phyloP scores from a whole-genome alignment of 2,797 vertebrate genomes.

The Ctenochaetus hawaiiensis region DNA sequence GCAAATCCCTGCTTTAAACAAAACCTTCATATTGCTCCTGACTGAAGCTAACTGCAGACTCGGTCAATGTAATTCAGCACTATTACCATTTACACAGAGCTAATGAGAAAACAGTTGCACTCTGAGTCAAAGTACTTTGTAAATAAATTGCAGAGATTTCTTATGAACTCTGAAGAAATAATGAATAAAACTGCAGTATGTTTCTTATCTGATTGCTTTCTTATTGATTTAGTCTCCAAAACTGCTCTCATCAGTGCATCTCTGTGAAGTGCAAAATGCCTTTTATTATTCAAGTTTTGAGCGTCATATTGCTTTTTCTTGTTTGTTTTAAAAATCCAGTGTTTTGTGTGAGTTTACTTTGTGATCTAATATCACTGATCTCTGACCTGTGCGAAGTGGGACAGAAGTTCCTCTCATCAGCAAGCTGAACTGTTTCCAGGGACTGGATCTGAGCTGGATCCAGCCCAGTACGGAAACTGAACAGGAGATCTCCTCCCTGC shows the following conservation, averaged over 20 bases:
- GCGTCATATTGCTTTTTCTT: slow-evolving; percentile 21
- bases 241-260: slow-evolving; percentile 18
- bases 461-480: slow-evolving; percentile 8
- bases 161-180: slow-evolving; percentile 31
- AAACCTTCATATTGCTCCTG: neutral
- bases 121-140: neutral
- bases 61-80: slow-evolving; percentile 17
- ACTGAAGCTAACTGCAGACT: slow-evolving; percentile 5
- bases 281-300: slow-evolving; percentile 30
- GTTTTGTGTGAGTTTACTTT: slow-evolving; percentile 17
- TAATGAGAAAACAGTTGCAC: slow-evolving; percentile 12
- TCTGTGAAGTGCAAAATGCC: slow-evolving; percentile 42
- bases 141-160: slow-evolving; percentile 27
- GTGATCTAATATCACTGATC: slow-evolving; percentile 27
- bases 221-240: slow-evolving; percentile 32
- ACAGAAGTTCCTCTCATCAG: slow-evolving; percentile 18
- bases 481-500: slow-evolving; percentile 1
- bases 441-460: slow-evolving; percentile 9
- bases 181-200: slow-evolving; percentile 20
- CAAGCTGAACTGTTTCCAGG: slow-evolving; percentile 7
- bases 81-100: slow-evolving; percentile 5
- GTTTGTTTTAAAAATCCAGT: slow-evolving; percentile 23
- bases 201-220: slow-evolving; percentile 46
- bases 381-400: slow-evolving; percentile 9
- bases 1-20: neutral